These are phyloP conservation scores for Neuroscelio doddi DNA, from an alignment of 2,888 invertebrate genomes.

Conservation along the genomic window DNA sequence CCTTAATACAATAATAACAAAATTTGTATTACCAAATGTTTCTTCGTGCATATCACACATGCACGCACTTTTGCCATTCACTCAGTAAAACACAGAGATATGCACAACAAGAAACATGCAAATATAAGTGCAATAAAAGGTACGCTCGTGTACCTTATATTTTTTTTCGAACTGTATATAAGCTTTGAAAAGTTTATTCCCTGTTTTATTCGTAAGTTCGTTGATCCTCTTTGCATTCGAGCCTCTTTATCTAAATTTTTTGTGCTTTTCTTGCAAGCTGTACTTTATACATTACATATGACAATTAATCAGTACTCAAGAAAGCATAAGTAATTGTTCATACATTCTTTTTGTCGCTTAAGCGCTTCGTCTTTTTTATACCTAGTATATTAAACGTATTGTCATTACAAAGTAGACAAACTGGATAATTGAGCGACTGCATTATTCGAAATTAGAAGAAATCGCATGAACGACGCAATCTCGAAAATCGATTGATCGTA, in stretches of 20 bases:
- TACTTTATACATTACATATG: constrained; percentile 29
- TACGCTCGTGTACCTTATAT: background rate
- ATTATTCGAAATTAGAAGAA: constrained; percentile 27
- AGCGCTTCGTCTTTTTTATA: constrained; percentile 48
- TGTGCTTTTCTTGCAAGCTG: constrained; percentile 54
- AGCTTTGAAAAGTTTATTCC: background rate
- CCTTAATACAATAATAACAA: too few species aligned
- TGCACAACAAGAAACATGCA: too few species aligned
- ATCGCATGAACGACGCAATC: constrained; percentile 31
- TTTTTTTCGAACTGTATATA: background rate
- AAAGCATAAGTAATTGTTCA: constrained; percentile 42
- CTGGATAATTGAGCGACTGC: constrained; percentile 40
- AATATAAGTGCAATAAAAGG: background rate
- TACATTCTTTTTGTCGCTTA: constrained; percentile 53
- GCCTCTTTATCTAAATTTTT: constrained; percentile 48
- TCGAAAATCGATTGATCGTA: constrained; percentile 28
- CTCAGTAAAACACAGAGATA: too few species aligned
- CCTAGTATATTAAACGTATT: constrained; percentile 19
- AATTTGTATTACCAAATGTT: too few species aligned
- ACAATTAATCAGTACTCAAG: constrained; percentile 21
- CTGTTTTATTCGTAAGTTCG: background rate
- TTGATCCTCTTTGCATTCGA: constrained; percentile 45
- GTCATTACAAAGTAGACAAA: constrained; percentile 19
- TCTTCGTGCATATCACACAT: too few species aligned
- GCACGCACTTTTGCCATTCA: too few species aligned